These are phyloP conservation scores for Cephonodes hylas DNA, from an alignment of 2,888 invertebrate species.

Conservation along the genomic window DNA sequence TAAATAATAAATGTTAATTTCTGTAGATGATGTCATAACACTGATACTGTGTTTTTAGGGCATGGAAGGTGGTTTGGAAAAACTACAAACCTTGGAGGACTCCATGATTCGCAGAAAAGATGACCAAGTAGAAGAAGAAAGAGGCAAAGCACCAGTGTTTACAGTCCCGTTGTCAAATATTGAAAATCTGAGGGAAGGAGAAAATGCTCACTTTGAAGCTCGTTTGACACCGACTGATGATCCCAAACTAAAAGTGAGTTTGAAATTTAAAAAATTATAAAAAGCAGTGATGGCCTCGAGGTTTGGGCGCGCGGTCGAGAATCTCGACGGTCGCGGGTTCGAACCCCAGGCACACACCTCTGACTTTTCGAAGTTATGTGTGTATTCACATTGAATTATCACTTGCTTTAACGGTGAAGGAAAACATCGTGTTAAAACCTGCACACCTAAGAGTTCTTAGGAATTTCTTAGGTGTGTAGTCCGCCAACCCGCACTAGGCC, in stretches of 20 bases:
- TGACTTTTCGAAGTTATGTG: too few species aligned
- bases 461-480: too few species aligned
- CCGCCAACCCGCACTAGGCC: too few species aligned
- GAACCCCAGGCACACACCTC: too few species aligned
- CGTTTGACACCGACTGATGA: constrained; percentile 94
- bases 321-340: too few species aligned
- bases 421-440: too few species aligned
- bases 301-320: too few species aligned
- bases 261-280: background rate
- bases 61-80: constrained; percentile 97
- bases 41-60: constrained; percentile 76
- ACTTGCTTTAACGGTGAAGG: too few species aligned
- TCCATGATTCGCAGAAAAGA: constrained; percentile 90
- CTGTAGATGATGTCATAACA: background rate
- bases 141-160: constrained; percentile 93
- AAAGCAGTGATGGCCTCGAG: too few species aligned
- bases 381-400: too few species aligned
- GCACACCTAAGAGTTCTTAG: too few species aligned
- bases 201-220: constrained; percentile 95
- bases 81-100: constrained; percentile 95
- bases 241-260: constrained; percentile 87
- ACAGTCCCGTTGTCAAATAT: constrained; percentile 93
- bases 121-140: constrained; percentile 86
- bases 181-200: constrained; percentile 93
- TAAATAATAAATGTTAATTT: background rate